Percentiles rank a stretch among this genome's conserved stretches.
These are phyloP conservation scores for Chrysina gloriosa DNA, from an alignment of 2,888 invertebrate genomes.

Conservation along the genomic window DNA sequence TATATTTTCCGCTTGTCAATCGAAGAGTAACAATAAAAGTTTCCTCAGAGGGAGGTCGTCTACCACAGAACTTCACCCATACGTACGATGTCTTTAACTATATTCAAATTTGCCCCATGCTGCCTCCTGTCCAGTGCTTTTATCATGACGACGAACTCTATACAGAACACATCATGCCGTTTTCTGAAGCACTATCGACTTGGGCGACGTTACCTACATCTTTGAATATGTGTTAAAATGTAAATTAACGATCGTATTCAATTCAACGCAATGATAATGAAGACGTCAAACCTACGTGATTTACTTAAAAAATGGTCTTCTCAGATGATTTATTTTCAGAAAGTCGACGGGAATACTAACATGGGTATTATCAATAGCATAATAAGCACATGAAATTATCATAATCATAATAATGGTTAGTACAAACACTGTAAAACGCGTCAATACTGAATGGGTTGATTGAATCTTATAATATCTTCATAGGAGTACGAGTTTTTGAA, in stretches of 20 bases:
- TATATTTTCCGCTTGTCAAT: not conserved
- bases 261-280: slow-evolving; percentile 35
- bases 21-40: slow-evolving; percentile 8
- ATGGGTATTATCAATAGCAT: no score
- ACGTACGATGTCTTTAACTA: slow-evolving; percentile 45
- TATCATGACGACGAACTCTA: slow-evolving; percentile 19
- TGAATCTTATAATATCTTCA: no score
- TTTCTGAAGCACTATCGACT: slow-evolving; percentile 24
- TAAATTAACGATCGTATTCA: slow-evolving; percentile 40
- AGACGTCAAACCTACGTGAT: slow-evolving; percentile 39
- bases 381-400: no score
- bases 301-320: slow-evolving; percentile 27
- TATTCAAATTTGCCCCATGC: slow-evolving; percentile 50
- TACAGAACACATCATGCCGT: slow-evolving; percentile 40
- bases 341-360: no score
- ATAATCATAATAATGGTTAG: no score
- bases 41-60: slow-evolving; percentile 26
- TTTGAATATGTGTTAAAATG: slow-evolving; percentile 44
- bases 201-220: slow-evolving; percentile 40
- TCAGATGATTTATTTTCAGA: slow-evolving; percentile 2
- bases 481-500: no score
- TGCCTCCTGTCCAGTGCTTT: slow-evolving; percentile 43
- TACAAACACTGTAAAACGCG: no score
- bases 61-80: slow-evolving; percentile 25
- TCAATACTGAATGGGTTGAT: no score